Evolutionary conservation across 2,888 invertebrate genomes (phyloP).

Genomic region (Allacma fusca): DNA sequence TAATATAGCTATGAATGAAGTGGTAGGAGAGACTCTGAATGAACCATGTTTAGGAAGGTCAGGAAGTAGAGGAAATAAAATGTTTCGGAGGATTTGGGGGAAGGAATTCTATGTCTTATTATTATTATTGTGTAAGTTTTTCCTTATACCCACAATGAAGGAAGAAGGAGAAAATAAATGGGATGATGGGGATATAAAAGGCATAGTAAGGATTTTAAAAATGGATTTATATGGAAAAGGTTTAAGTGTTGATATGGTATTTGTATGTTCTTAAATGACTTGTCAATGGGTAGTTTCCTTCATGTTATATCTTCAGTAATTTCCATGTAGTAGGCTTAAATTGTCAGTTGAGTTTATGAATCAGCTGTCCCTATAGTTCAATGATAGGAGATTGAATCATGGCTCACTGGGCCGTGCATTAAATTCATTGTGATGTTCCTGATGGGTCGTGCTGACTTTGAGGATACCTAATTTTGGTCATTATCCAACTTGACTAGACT

Average conservation of each 20-base stretch:
- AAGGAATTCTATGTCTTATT: not conserved
- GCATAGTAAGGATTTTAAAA: no score
- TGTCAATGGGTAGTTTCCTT: no score
- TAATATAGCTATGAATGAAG: not conserved
- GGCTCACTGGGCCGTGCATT: not conserved
- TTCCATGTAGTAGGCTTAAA: no score
- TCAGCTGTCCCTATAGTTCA: not conserved
- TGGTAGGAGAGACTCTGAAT: not conserved
- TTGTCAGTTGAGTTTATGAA: not conserved
- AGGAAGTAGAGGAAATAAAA: not conserved
- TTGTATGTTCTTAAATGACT: not conserved
- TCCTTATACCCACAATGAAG: no score
- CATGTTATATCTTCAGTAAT: no score
- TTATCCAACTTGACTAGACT: constrained; percentile 3
- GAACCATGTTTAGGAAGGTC: not conserved
- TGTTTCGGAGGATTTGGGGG: not conserved
- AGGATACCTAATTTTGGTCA: not conserved
- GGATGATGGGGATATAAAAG: no score
- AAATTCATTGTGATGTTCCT: not conserved
- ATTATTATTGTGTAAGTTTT: not conserved
- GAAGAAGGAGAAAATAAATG: no score
- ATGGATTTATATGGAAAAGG: not conserved
- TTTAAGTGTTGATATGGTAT: not conserved
- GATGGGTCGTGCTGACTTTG: not conserved
- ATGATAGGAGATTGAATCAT: not conserved